A percentile compares a stretch with the other conserved stretches of the same genome.
Conservation (phyloP, 2,888 invertebrate genomes). For the Drosophila peninsularis region DNA sequence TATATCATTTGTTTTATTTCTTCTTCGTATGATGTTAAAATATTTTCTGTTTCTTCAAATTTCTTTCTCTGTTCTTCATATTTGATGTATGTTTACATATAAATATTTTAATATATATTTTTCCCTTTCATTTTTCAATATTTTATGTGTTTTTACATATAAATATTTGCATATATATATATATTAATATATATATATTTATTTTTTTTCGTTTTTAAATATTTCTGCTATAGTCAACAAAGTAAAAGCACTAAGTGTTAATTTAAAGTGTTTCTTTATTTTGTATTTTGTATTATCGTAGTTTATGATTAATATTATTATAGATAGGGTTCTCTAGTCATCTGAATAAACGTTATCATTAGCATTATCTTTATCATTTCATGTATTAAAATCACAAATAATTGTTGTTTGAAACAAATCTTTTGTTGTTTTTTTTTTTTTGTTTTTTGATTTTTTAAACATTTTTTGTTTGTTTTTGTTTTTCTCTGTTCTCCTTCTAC, state of each 20-base stretch:
- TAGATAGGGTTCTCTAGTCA: constrained; percentile 57
- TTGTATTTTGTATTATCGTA: constrained; percentile 40
- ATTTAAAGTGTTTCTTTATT: constrained; percentile 31
- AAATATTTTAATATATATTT: constrained; percentile 7
- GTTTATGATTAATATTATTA: constrained; percentile 51
- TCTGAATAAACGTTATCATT: constrained; percentile 54
- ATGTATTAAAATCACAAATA: constrained; percentile 76
- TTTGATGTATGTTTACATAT: no score
- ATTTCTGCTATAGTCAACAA: constrained; percentile 56
- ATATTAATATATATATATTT: no score
- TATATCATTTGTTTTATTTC: no score
- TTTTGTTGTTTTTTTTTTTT: constrained; percentile 88
- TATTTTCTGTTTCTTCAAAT: constrained; percentile 37
- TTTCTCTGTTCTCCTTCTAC: neutral
- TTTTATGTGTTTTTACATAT: no score
- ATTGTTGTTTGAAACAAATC: constrained; percentile 77
- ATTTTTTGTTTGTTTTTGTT: neutral
- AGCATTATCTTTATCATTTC: constrained; percentile 67
- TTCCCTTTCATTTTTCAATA: no score
- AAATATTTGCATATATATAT: no score
- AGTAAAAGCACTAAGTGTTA: constrained; percentile 61
- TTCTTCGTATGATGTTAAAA: constrained; percentile 48
- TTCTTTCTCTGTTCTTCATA: neutral
- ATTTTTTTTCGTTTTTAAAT: neutral
- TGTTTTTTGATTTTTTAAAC: constrained; percentile 79